These are phyloP conservation scores for Meteorus sp. DNA, from an alignment of 1,140 invertebrate genomes.

Conservation along the genomic window DNA sequence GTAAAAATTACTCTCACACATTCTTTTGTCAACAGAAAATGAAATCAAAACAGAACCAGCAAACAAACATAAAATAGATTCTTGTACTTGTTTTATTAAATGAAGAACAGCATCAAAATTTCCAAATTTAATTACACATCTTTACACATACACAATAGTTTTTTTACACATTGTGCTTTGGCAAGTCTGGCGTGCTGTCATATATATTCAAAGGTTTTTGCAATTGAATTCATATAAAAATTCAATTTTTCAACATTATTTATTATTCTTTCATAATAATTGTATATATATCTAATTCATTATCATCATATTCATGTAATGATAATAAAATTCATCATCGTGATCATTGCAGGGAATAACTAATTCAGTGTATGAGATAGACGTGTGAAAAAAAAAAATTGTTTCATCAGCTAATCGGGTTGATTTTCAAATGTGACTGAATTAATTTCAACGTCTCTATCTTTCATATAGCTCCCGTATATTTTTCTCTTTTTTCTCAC, in stretches of 20 bases:
- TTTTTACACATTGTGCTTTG: constrained; percentile 54
- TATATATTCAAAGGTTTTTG: constrained; percentile 30
- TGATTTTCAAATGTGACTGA: no score
- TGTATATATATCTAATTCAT: no score
- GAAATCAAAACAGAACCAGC: neutral
- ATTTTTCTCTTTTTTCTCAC: constrained; percentile 39
- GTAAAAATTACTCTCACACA: constrained; percentile 56
- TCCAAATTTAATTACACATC: constrained; percentile 16
- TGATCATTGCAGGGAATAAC: neutral
- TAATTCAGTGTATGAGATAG: neutral
- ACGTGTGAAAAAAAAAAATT: constrained; percentile 5
- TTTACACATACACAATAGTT: constrained; percentile 32
- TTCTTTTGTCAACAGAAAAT: neutral
- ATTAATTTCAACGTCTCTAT: no score
- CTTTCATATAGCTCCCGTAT: constrained; percentile 39
- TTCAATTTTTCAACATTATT: no score
- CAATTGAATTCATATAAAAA: constrained; percentile 11
- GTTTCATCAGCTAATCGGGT: neutral
- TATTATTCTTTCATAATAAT: no score
- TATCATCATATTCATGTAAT: neutral
- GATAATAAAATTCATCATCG: neutral
- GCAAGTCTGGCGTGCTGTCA: constrained; percentile 57
- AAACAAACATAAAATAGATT: neutral
- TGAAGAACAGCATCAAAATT: constrained; percentile 12
- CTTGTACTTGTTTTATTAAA: neutral